Conservation (phyloP, 2,797 vertebrate species). For the Natrix natrix region DNA sequence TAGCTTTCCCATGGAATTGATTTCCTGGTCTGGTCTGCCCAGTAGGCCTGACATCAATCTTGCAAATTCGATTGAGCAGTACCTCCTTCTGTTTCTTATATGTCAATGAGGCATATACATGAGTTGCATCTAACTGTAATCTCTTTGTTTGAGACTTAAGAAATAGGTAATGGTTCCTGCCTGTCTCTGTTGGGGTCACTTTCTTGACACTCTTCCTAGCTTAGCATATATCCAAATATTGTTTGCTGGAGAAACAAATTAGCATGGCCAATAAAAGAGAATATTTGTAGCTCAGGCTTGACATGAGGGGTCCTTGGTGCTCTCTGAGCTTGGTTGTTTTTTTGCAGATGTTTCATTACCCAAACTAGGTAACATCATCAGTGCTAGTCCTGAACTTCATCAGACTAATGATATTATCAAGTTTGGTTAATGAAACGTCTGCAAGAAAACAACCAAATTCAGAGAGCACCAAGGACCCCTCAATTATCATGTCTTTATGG, state of each 20-base stretch:
- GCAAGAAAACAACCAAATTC: background rate
- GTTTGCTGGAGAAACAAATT: background rate
- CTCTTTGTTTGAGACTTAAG: background rate
- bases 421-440: background rate
- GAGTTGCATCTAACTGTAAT: background rate
- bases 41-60: background rate
- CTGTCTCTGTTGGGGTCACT: background rate
- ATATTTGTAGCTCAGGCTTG: background rate
- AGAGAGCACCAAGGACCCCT: background rate
- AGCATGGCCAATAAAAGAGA: background rate
- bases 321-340: background rate
- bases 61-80: background rate
- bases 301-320: background rate
- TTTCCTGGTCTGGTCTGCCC: background rate
- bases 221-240: background rate
- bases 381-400: background rate
- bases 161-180: background rate
- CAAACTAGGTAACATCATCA: background rate
- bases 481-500: background rate
- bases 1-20: background rate
- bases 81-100: background rate
- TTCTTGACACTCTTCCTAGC: background rate
- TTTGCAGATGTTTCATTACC: background rate
- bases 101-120: background rate
- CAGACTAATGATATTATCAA: background rate